Conservation (phyloP, 2,888 invertebrate species). For the Macroteleia sp. region DNA sequence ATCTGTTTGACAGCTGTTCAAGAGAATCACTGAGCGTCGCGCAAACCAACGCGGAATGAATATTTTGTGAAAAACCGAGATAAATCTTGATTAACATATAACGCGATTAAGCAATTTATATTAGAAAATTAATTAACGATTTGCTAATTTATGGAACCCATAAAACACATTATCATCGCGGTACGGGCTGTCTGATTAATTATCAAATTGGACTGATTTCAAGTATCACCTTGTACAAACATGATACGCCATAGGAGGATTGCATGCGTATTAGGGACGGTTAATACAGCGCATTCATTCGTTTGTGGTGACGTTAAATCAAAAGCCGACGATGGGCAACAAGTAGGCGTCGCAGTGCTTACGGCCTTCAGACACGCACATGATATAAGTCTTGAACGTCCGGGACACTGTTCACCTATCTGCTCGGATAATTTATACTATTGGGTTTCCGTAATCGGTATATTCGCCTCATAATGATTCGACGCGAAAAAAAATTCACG, state of each 20-base stretch:
- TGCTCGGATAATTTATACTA: conserved; percentile 61
- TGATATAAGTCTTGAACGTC: conserved; percentile 70
- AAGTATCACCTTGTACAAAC: conserved; percentile 60
- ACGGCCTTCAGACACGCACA: conserved; percentile 82
- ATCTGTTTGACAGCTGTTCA: conserved; percentile 51
- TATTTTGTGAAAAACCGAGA: not conserved
- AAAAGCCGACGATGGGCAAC: conserved; percentile 80
- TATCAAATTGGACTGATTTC: conserved; percentile 57
- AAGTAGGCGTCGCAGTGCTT: conserved; percentile 80
- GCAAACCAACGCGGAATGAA: not conserved
- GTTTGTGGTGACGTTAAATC: conserved; percentile 81
- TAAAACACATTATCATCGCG: conserved; percentile 37
- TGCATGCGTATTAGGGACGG: conserved; percentile 63
- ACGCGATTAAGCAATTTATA: conserved; percentile 28
- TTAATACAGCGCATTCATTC: conserved; percentile 75
- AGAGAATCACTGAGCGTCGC: conserved; percentile 24
- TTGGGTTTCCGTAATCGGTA: conserved; percentile 59
- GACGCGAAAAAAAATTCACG: conserved; percentile 10
- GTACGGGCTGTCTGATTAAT: conserved; percentile 52
- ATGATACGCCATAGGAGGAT: conserved; percentile 46
- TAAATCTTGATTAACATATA: conserved; percentile 29
- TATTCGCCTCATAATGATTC: conserved; percentile 41
- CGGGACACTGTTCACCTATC: conserved; percentile 60
- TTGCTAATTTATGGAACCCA: conserved; percentile 24
- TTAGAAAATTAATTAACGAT: conserved; percentile 33